Evolutionary conservation across 2,888 invertebrate genomes (phyloP).

Genomic region (Leptopilina myrica): DNA sequence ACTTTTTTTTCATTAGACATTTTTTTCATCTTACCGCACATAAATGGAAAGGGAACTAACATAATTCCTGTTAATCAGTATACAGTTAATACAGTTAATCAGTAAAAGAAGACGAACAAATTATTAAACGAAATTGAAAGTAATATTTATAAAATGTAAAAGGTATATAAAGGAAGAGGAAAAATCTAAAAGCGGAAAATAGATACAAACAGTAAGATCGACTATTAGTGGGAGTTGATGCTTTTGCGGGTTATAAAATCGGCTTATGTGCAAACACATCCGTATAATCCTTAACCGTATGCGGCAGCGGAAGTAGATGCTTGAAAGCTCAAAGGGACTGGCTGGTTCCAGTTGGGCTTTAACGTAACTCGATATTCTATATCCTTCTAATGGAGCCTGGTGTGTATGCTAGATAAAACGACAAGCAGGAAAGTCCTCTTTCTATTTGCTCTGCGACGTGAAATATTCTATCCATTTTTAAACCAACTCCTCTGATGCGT

Average conservation of each 20-base stretch:
- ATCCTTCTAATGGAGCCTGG: conserved; percentile 67
- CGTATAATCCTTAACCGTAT: conserved; percentile 52
- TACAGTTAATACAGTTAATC: too few relatives aligned
- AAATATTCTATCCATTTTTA: conserved; percentile 57
- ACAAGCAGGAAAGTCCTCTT: conserved; percentile 56
- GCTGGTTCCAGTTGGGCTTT: conserved; percentile 55
- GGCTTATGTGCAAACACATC: conserved; percentile 54
- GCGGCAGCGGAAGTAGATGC: conserved; percentile 36
- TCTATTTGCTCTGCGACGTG: conserved; percentile 49
- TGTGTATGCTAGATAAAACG: conserved; percentile 62
- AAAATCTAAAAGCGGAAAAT: not conserved
- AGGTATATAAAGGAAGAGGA: too few relatives aligned
- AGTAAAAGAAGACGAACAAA: too few relatives aligned
- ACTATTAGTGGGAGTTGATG: conserved; percentile 54
- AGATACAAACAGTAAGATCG: conserved; percentile 21
- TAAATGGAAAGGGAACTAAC: too few relatives aligned
- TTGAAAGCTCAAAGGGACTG: conserved; percentile 48
- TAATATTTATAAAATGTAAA: not conserved
- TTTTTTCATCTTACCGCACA: too few relatives aligned
- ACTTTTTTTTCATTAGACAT: too few relatives aligned
- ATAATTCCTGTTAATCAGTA: too few relatives aligned
- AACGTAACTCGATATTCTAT: conserved; percentile 58
- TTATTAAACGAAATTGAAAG: not conserved
- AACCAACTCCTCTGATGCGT: conserved; percentile 25
- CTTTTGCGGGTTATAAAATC: conserved; percentile 53